Evolutionary conservation across 2,888 invertebrate genomes (phyloP).

Genomic region (Dasysyrphus albostriatus): DNA sequence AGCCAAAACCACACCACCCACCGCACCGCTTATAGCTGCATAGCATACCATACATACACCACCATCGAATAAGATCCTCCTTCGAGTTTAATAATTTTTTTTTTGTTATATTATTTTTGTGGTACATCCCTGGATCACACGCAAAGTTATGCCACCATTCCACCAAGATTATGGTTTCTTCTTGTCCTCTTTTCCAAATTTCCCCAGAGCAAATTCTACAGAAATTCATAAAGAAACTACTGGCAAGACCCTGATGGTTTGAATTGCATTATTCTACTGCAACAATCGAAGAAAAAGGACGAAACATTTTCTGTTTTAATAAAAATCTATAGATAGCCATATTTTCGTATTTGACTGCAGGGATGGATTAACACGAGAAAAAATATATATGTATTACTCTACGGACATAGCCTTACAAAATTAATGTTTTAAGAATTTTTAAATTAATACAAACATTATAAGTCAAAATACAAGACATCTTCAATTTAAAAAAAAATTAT

Average conservation of each 20-base stretch:
- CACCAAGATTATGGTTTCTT: slow-evolving; percentile 48
- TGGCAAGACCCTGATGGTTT: slow-evolving; percentile 47
- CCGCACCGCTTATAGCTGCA: neutral
- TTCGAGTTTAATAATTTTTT: neutral
- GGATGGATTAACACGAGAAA: neutral
- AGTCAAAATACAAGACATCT: neutral
- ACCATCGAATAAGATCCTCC: slow-evolving; percentile 56
- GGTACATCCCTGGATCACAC: slow-evolving; percentile 10
- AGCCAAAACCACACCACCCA: slow-evolving; percentile 37
- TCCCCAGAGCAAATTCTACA: slow-evolving; percentile 41
- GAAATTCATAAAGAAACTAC: neutral
- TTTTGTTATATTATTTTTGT: neutral
- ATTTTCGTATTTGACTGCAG: neutral
- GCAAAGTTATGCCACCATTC: slow-evolving; percentile 43
- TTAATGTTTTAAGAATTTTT: neutral
- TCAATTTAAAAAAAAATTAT: neutral
- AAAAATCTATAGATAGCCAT: slow-evolving; percentile 37
- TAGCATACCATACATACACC: too few species aligned
- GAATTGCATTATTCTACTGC: slow-evolving; percentile 61
- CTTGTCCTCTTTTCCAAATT: slow-evolving; percentile 39
- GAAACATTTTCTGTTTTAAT: slow-evolving; percentile 61
- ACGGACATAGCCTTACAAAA: neutral
- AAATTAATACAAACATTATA: neutral
- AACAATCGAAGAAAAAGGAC: slow-evolving; percentile 35
- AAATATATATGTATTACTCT: neutral